Evolutionary conservation across 2,797 vertebrate species (phyloP).

Genomic region (Pipistrellus pygmaeus): DNA sequence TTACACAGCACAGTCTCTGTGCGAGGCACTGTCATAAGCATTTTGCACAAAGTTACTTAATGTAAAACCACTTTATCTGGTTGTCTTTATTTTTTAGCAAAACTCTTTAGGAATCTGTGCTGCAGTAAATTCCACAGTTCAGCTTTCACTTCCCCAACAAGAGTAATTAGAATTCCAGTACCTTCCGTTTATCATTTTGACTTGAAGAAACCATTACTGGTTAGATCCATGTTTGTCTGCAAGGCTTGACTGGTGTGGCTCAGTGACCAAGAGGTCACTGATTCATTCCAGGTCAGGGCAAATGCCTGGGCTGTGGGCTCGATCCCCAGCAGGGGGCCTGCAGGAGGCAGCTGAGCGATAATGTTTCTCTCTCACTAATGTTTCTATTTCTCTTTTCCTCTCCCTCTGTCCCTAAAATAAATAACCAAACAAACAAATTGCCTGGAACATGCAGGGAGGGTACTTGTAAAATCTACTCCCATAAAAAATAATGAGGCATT

Average conservation of each 20-base stretch:
- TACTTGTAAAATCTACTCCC: background rate
- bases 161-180: conserved; percentile 64
- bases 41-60: conserved; percentile 57
- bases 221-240: background rate
- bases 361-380: too few relatives aligned
- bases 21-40: conserved; percentile 9
- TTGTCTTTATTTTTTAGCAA: conserved; percentile 53
- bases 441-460: background rate
- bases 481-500: conserved; percentile 1
- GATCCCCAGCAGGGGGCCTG: too few relatives aligned
- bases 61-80: conserved; percentile 29
- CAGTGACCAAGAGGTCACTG: too few relatives aligned
- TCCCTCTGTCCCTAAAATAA: too few relatives aligned
- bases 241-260: background rate
- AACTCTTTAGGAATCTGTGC: conserved; percentile 57
- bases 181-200: conserved; percentile 58
- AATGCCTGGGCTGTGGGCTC: too few relatives aligned
- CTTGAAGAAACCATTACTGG: conserved; percentile 39
- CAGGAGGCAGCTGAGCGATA: too few relatives aligned
- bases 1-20: background rate
- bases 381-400: too few relatives aligned
- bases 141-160: conserved; percentile 50
- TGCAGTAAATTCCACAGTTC: conserved; percentile 56
- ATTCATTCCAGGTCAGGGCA: too few relatives aligned
- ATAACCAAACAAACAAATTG: background rate